Evolutionary conservation across 2,113 vertebrate genomes (phyloP), one percentile per base, ranked within the genome.

Genomic region (Ctenomys sociabilis): DNA sequence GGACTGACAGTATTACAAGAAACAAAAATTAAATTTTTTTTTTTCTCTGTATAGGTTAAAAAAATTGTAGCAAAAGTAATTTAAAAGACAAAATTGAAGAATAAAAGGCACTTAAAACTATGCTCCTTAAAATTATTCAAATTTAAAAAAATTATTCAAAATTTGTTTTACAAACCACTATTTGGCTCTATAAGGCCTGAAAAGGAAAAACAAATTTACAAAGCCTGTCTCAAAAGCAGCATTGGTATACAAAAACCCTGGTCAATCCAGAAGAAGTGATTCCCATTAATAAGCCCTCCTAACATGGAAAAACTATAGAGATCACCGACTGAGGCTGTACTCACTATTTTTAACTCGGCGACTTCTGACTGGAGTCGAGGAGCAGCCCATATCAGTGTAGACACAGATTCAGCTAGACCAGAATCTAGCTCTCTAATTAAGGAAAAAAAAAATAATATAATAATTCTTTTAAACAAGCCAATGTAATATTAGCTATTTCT

Each of bases 351-450:
- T 93, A 99, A 98, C 95, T 99, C 99, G 0, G 98, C 95, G 90
- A 99, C 99, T 98, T 99, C 99, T 0, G 99, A 98, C 96, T 99
- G 99, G 14, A 99, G 99, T 52, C 99, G 99, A 94, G 99, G 99
- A 59, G 99, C 99, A 96, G 99, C 99, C 99, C 99, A 99, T 95
- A 99, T 99, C 80, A 99, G 98, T 0, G 99, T 99, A 37, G 99
- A 99, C 26, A 99, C 99, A 0, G 99, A 99, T 98, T 99, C 99
- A 94, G 99, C 99, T 88, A 99, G 97, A 57, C 99, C 99, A 93
- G 99, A 98, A 97, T 99, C 99, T 85, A 99, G 98, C 82, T 99
- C 99, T 98, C 99, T 99, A 78, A 77, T 37, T 1, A 49, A 94
- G 54, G 77, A 95, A 72, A 40, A 35, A 40, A 32, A 92, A 90